These are phyloP conservation scores for Leuciscus waleckii DNA, from an alignment of 2,797 vertebrate species.

Conservation along the genomic window DNA sequence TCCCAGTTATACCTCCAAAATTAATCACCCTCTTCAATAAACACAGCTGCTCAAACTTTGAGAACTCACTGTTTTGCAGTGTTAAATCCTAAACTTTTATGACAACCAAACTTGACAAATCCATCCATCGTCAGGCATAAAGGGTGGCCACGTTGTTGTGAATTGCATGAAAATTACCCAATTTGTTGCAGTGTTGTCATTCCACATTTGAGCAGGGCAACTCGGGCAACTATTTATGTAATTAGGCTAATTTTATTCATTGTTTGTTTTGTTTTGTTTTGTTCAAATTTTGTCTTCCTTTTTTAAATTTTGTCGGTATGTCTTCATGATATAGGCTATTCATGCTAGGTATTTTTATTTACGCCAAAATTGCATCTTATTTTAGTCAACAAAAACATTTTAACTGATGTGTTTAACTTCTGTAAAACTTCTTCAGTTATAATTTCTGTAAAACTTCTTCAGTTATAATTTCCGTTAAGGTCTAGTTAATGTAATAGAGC, in stretches of 20 bases:
- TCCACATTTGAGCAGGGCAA: neutral
- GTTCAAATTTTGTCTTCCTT: neutral
- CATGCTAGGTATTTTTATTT: neutral
- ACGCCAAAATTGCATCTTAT: neutral
- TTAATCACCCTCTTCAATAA: constrained; percentile 16
- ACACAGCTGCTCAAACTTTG: constrained; percentile 35
- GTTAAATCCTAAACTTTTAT: constrained; percentile 25
- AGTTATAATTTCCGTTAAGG: no score
- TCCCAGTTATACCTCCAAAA: constrained; percentile 9
- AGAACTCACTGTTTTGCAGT: neutral
- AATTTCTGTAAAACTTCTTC: no score
- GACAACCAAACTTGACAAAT: neutral
- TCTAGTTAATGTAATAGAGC: no score
- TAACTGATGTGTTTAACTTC: neutral
- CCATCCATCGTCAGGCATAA: neutral
- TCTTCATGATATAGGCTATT: neutral
- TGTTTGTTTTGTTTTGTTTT: neutral
- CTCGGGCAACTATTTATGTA: neutral
- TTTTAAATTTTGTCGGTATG: neutral
- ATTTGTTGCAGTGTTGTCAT: neutral
- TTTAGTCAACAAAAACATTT: neutral
- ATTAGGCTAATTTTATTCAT: neutral
- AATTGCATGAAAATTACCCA: neutral
- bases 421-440: no score
- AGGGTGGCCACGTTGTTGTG: neutral